These are phyloP conservation scores for Ephestia elutella DNA, from an alignment of 1,140 invertebrate genomes.

Conservation along the genomic window DNA sequence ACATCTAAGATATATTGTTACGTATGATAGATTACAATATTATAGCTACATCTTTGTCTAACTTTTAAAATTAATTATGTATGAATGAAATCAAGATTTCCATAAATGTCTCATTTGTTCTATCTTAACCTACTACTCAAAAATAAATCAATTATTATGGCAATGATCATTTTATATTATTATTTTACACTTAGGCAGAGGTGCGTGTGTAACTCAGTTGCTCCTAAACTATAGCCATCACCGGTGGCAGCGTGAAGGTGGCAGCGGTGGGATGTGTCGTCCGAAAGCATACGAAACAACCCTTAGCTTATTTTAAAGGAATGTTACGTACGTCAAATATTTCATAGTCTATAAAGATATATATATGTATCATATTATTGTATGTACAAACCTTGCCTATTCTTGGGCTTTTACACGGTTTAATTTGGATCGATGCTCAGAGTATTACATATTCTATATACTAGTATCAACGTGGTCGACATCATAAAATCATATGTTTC, in stretches of 20 bases:
- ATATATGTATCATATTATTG: neutral
- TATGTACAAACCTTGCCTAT: neutral
- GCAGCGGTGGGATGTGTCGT: slow-evolving; percentile 8
- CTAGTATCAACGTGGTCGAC: too few relatives aligned
- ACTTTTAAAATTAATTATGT: too few relatives aligned
- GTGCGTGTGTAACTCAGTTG: neutral
- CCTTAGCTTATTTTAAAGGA: slow-evolving; percentile 17
- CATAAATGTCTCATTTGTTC: too few relatives aligned
- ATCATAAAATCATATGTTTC: too few relatives aligned
- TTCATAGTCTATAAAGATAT: neutral
- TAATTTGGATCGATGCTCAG: too few relatives aligned
- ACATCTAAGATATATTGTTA: neutral
- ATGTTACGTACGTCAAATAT: slow-evolving; percentile 13
- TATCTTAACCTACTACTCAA: too few relatives aligned
- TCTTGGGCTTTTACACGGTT: neutral
- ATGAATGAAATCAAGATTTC: too few relatives aligned
- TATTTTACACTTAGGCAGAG: neutral
- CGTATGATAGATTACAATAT: neutral
- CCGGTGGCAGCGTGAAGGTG: too few relatives aligned
- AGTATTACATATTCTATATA: too few relatives aligned
- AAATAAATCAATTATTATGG: neutral
- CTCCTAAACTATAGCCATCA: neutral
- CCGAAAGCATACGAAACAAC: neutral
- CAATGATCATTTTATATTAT: neutral
- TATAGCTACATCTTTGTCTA: neutral